phyloP scores from a whole-genome alignment of 37 sponge, comb jelly and placozoan species.

The Mnemiopsis leidyi region DNA sequence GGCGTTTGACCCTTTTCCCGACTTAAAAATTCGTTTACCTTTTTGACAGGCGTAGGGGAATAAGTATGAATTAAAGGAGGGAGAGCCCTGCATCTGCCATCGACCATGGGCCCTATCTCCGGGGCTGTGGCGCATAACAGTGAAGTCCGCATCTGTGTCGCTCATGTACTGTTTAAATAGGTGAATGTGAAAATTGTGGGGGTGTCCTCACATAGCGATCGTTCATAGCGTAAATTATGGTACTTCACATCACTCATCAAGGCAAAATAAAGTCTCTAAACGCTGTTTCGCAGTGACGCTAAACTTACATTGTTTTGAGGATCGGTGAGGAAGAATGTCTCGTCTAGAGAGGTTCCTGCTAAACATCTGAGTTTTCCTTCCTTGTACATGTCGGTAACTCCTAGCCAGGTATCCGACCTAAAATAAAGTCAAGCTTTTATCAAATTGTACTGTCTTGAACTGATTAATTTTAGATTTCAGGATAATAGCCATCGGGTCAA shows the following conservation, averaged over 20 bases:
- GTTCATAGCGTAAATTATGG: no score
- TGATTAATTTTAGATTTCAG: no score
- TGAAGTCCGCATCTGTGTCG: not conserved
- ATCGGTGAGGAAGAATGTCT: not conserved
- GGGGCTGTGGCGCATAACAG: not conserved
- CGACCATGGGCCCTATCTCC: not conserved
- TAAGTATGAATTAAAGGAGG: not conserved
- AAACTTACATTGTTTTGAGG: not conserved
- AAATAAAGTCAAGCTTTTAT: no score
- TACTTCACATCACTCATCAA: no score
- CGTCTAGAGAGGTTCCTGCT: not conserved
- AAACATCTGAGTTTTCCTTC: not conserved
- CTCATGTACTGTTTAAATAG: not conserved
- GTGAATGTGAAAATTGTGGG: no score
- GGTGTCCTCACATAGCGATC: no score
- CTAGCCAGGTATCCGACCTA: not conserved
- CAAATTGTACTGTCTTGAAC: no score
- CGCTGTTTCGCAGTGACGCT: no score
- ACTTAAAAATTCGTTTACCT: not conserved
- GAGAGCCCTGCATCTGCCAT: not conserved
- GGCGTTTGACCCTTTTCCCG: no score
- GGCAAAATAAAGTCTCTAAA: no score
- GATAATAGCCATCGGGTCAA: no score
- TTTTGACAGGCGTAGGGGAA: not conserved
- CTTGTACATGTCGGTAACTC: not conserved